Percentiles rank a stretch among this genome's conserved stretches.
Evolutionary conservation across 2,113 vertebrate genomes (phyloP).

Genomic region (Marmota monax): DNA sequence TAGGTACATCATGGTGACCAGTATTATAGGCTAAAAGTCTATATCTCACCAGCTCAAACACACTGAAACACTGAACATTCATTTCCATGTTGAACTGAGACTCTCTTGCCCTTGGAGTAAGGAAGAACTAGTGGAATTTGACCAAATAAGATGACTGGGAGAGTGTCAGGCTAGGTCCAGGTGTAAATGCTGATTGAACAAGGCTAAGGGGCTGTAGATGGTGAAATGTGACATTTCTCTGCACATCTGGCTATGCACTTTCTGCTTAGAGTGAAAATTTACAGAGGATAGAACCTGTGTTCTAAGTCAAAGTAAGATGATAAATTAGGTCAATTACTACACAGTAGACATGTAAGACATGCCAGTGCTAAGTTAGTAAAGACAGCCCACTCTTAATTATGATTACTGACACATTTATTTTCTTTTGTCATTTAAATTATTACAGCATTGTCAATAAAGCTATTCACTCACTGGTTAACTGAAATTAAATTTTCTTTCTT

Average conservation of each 20-base stretch:
- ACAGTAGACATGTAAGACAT: slow-evolving; percentile 76
- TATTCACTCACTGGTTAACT: slow-evolving; percentile 80
- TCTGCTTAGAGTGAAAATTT: slow-evolving; percentile 58
- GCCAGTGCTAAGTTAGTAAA: slow-evolving; percentile 72
- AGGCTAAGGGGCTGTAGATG: not conserved
- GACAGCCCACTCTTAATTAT: slow-evolving; percentile 81
- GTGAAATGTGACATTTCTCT: slow-evolving; percentile 59
- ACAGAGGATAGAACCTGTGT: slow-evolving; percentile 31
- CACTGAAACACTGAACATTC: not conserved
- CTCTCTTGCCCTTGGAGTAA: slow-evolving; percentile 30
- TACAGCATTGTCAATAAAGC: slow-evolving; percentile 79
- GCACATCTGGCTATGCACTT: slow-evolving; percentile 13
- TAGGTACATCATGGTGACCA: slow-evolving; percentile 51
- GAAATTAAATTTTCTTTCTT: slow-evolving; percentile 82
- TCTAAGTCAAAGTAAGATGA: slow-evolving; percentile 71
- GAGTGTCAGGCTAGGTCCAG: not conserved
- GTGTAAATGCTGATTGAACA: slow-evolving; percentile 46
- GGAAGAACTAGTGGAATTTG: not conserved
- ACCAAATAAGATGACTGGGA: slow-evolving; percentile 29
- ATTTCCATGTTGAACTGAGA: not conserved
- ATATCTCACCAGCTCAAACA: slow-evolving; percentile 52
- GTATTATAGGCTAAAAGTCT: not conserved
- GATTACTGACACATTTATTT: slow-evolving; percentile 79
- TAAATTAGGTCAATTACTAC: slow-evolving; percentile 79
- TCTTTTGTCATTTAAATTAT: slow-evolving; percentile 83